Evolutionary conservation across 2,888 invertebrate genomes (phyloP).

Genomic region (Blastobasis lacticolella): DNA sequence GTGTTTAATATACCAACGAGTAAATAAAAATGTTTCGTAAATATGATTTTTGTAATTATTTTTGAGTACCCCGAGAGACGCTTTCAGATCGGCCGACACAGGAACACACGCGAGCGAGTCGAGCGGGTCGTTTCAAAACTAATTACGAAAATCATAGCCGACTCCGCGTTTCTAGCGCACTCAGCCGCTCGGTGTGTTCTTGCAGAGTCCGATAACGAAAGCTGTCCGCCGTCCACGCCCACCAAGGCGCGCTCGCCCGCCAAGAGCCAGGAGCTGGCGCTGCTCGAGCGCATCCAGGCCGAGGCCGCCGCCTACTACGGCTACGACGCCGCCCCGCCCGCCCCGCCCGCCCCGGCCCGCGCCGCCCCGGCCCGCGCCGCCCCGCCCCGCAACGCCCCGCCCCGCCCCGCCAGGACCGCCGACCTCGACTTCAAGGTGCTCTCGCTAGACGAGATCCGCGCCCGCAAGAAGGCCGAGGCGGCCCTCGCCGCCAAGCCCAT

Average conservation of each 20-base stretch:
- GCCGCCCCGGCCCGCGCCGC: slow-evolving; percentile 46
- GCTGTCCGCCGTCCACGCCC: slow-evolving; percentile 77
- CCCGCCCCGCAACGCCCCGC: slow-evolving; percentile 62
- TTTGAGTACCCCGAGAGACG: slow-evolving; percentile 53
- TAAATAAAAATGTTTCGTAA: slow-evolving; percentile 72
- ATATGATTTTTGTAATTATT: slow-evolving; percentile 74
- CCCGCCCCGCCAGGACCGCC: slow-evolving; percentile 30
- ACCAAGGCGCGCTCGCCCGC: slow-evolving; percentile 58
- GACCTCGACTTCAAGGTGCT: slow-evolving; percentile 62
- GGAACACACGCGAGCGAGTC: slow-evolving; percentile 56
- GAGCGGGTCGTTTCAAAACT: slow-evolving; percentile 60
- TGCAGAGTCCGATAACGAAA: slow-evolving; percentile 87
- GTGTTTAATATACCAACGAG: slow-evolving; percentile 70
- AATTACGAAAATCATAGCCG: slow-evolving; percentile 67
- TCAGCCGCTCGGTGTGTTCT: slow-evolving; percentile 76
- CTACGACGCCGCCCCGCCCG: slow-evolving; percentile 61
- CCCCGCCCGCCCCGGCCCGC: slow-evolving; percentile 13
- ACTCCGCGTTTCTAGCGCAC: slow-evolving; percentile 21
- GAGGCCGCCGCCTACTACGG: slow-evolving; percentile 83
- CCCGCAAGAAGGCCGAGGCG: slow-evolving; percentile 42
- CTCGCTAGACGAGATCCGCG: slow-evolving; percentile 69
- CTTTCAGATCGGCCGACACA: slow-evolving; percentile 48
- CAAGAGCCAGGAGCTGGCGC: slow-evolving; percentile 80
- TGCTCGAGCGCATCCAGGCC: slow-evolving; percentile 80
- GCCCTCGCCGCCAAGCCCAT: slow-evolving; percentile 36